Evolutionary conservation across 2,797 vertebrate species (phyloP).

Genomic region (Vultur gryphus): DNA sequence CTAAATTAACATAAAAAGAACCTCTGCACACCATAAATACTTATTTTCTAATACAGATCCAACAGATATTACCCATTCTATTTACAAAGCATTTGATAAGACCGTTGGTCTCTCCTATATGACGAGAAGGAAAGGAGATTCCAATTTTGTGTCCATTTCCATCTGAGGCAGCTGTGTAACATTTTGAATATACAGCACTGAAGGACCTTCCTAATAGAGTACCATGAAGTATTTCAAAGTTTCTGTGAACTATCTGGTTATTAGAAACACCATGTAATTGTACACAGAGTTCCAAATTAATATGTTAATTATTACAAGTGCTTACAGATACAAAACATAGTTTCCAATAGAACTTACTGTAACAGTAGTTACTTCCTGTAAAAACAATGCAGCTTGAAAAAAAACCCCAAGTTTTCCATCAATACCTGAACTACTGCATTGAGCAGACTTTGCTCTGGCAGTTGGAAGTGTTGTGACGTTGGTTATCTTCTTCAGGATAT

Average conservation of each 20-base stretch:
- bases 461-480: constrained; percentile 74
- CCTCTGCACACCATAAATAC: background rate
- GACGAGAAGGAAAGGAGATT: background rate
- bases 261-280: background rate
- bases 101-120: background rate
- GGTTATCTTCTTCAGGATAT: constrained; percentile 90
- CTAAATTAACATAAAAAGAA: background rate
- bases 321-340: background rate
- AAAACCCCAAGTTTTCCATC: background rate
- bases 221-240: background rate
- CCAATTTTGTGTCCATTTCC: background rate
- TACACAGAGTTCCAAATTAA: background rate
- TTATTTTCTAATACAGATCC: background rate
- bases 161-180: background rate
- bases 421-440: constrained; percentile 87
- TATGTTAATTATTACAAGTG: background rate
- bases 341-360: background rate
- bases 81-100: background rate
- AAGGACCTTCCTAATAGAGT: background rate
- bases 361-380: background rate
- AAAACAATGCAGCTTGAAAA: background rate
- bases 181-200: background rate
- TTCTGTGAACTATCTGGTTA: background rate
- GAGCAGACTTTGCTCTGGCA: constrained; percentile 92
- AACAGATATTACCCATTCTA: background rate